These are phyloP conservation scores for Melipona beecheii DNA, from an alignment of 2,888 invertebrate genomes.

Conservation along the genomic window DNA sequence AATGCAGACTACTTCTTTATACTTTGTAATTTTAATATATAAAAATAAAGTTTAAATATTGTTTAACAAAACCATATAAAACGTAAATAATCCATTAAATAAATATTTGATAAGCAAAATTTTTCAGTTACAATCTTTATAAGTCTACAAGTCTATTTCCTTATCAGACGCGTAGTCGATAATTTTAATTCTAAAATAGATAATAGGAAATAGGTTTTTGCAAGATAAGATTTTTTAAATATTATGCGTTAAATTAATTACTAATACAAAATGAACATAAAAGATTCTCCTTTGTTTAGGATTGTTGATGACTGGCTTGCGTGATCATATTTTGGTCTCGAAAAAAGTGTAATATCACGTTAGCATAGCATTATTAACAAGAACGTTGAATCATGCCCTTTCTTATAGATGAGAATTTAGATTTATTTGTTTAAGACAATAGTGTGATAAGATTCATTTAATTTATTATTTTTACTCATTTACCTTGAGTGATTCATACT, in stretches of 20 bases:
- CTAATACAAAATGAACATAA: no score
- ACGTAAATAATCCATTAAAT: not conserved
- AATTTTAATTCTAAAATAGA: not conserved
- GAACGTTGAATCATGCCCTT: not conserved
- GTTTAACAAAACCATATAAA: not conserved
- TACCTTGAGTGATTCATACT: not conserved
- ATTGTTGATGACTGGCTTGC: no score
- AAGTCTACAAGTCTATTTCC: not conserved
- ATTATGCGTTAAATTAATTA: not conserved
- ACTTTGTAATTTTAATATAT: not conserved
- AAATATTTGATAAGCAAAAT: not conserved
- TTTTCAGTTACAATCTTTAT: not conserved
- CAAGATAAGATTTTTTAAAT: not conserved
- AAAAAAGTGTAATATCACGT: no score
- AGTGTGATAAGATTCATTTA: conserved; percentile 32
- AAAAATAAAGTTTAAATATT: not conserved
- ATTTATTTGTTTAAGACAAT: conserved; percentile 21
- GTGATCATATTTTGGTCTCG: no score
- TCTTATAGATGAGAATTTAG: not conserved
- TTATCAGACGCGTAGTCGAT: not conserved
- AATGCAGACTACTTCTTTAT: not conserved
- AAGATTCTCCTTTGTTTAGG: no score
- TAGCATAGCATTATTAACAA: no score
- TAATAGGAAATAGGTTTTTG: not conserved
- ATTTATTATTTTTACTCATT: conserved; percentile 19